These are phyloP conservation scores for Agrilus cyanescens DNA, from an alignment of 2,888 invertebrate genomes.

Conservation along the genomic window DNA sequence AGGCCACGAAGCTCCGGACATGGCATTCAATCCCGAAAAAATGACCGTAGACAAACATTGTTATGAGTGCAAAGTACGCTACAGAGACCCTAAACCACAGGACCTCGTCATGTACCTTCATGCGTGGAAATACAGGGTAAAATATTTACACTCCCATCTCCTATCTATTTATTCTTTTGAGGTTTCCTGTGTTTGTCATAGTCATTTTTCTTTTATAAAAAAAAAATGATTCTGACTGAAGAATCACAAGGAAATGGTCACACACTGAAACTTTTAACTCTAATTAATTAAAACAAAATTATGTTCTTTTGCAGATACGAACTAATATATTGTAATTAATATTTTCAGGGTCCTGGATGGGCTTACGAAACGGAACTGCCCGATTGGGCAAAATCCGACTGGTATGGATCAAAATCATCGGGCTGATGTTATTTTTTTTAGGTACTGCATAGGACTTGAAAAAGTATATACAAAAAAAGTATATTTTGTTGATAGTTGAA, in stretches of 20 bases:
- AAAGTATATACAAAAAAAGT: too few species aligned
- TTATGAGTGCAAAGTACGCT: conserved; percentile 85
- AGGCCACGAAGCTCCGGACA: conserved; percentile 63
- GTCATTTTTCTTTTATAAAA: too few species aligned
- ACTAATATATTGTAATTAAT: conserved; percentile 10
- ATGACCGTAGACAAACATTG: conserved; percentile 77
- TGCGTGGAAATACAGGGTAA: conserved; percentile 83
- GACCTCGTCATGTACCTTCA: conserved; percentile 94
- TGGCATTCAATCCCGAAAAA: conserved; percentile 54
- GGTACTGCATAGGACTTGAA: not conserved
- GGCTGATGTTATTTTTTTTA: conserved; percentile 24
- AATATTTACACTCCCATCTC: conserved; percentile 10
- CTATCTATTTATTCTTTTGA: too few species aligned
- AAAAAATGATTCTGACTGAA: too few species aligned
- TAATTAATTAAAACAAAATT: too few species aligned
- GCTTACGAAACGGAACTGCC: conserved; percentile 87
- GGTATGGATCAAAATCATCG: conserved; percentile 57
- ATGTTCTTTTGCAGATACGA: conserved; percentile 3
- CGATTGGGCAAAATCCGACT: conserved; percentile 81
- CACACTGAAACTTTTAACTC: too few species aligned
- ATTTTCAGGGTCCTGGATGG: conserved; percentile 79
- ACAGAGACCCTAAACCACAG: conserved; percentile 81
- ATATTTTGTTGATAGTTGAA: conserved; percentile 2
- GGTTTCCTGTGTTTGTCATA: too few species aligned
- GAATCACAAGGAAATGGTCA: too few species aligned